Conservation (phyloP, 2,797 vertebrate genomes). For the Myotis myotis region DNA sequence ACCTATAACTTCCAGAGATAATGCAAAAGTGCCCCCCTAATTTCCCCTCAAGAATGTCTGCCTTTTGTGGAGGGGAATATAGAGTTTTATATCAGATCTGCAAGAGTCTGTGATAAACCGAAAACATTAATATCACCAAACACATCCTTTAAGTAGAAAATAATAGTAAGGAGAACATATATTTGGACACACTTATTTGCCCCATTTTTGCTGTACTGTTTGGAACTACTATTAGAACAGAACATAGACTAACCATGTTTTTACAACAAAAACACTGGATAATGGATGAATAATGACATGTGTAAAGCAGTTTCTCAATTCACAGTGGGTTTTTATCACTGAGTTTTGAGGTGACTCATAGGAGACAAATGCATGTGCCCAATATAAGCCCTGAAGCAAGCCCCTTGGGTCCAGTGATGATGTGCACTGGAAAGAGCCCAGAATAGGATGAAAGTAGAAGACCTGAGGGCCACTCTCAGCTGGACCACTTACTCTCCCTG, state of each 20-base stretch:
- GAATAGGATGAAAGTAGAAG: not conserved
- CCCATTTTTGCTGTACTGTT: not conserved
- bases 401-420: no score
- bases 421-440: not conserved
- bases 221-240: not conserved
- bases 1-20: conserved; percentile 50
- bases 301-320: not conserved
- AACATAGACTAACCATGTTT: not conserved
- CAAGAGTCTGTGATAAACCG: not conserved
- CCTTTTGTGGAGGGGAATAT: not conserved
- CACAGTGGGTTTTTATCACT: not conserved
- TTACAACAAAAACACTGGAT: not conserved
- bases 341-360: not conserved
- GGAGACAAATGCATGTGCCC: not conserved
- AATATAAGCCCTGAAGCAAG: not conserved
- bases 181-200: not conserved
- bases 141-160: not conserved
- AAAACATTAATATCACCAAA: not conserved
- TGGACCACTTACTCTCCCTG: not conserved
- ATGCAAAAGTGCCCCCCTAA: not conserved
- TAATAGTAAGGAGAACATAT: not conserved
- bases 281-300: not conserved
- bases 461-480: not conserved
- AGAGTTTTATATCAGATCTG: not conserved
- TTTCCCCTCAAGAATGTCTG: not conserved